These are phyloP conservation scores for Spheniscus mendiculus DNA, from an alignment of 2,113 vertebrate genomes.

Conservation along the genomic window DNA sequence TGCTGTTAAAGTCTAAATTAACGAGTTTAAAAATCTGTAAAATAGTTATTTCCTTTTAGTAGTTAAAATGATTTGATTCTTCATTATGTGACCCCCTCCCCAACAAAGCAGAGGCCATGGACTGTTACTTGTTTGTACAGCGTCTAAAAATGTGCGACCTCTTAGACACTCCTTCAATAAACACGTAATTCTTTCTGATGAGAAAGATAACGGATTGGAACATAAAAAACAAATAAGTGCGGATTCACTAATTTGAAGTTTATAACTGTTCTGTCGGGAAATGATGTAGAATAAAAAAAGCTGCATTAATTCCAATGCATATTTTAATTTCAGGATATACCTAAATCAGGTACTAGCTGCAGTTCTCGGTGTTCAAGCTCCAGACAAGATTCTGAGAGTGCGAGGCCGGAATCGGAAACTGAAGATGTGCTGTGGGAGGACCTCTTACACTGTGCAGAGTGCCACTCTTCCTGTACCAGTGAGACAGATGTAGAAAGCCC, in stretches of 20 bases:
- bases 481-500: constrained; percentile 93
- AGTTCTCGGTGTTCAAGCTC: constrained; percentile 95
- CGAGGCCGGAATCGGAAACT: constrained; percentile 93
- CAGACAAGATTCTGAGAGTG: constrained; percentile 93
- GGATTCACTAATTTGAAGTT: neutral
- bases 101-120: neutral
- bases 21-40: neutral
- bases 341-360: constrained; percentile 93
- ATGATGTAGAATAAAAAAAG: neutral
- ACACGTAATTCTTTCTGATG: neutral
- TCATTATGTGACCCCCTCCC: neutral
- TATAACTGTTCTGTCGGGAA: neutral
- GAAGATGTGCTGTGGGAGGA: constrained; percentile 98
- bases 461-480: constrained; percentile 91
- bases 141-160: neutral
- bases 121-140: neutral
- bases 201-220: neutral
- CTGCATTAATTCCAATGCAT: constrained; percentile 46
- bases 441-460: constrained; percentile 94
- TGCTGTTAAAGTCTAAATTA: neutral
- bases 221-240: fast-evolving
- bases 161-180: neutral
- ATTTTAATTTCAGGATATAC: constrained; percentile 82
- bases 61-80: neutral
- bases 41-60: neutral